A percentile compares a stretch with the other conserved stretches of the same genome.
Evolutionary conservation across 2,888 invertebrate species (phyloP).

Genomic region (Sarcophaga carnaria): DNA sequence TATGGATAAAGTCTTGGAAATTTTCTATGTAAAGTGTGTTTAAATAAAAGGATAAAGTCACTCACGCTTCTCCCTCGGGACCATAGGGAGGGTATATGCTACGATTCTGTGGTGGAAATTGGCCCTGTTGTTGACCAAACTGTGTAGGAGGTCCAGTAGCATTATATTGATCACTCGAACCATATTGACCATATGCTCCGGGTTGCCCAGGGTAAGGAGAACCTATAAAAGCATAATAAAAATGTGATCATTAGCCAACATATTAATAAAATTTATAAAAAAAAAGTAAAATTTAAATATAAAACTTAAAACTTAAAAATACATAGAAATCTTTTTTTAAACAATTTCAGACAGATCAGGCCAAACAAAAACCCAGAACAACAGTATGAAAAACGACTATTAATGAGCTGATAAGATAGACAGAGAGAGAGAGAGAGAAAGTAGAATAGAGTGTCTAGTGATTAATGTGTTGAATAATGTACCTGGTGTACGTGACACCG

Average conservation of each 20-base stretch:
- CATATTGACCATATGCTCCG: conserved; percentile 86
- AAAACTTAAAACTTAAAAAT: conserved; percentile 63
- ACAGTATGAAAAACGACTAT: conserved; percentile 28
- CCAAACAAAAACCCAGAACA: conserved; percentile 20
- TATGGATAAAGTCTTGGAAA: conserved; percentile 33
- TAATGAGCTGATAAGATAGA: conserved; percentile 26
- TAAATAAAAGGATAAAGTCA: conserved; percentile 70
- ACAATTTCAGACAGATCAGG: conserved; percentile 10
- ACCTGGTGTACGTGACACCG: conserved; percentile 82
- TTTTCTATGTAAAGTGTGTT: conserved; percentile 43
- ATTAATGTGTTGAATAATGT: conserved; percentile 72
- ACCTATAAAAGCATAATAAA: conserved; percentile 74
- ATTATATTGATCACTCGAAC: conserved; percentile 85
- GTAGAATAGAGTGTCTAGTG: conserved; percentile 47
- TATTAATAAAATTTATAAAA: conserved; percentile 26
- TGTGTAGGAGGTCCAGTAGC: conserved; percentile 84
- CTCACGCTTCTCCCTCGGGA: conserved; percentile 87
- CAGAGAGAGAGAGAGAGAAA: conserved; percentile 33
- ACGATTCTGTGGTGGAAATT: conserved; percentile 87
- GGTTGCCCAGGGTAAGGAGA: conserved; percentile 85
- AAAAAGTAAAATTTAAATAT: conserved; percentile 63
- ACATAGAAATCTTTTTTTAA: conserved; percentile 45
- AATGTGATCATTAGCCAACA: not conserved
- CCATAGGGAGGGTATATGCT: conserved; percentile 91
- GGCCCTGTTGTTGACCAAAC: conserved; percentile 84